These are phyloP conservation scores for Trematocara caparti DNA, from an alignment of 2,797 vertebrate genomes.

Conservation along the genomic window DNA sequence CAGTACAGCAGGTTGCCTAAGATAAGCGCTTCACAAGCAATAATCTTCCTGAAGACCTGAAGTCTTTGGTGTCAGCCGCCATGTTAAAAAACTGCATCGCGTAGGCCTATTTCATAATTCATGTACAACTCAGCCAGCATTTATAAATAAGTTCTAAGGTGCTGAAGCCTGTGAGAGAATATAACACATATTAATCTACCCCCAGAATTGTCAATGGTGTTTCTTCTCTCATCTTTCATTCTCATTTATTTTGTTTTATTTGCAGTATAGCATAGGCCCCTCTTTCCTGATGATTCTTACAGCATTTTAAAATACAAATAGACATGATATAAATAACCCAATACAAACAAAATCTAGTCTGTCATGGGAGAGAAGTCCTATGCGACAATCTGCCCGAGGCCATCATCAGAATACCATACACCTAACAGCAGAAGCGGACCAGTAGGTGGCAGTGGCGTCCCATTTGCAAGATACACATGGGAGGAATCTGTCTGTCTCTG, in stretches of 20 bases:
- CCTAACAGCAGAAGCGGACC: slow-evolving; percentile 39
- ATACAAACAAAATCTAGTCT: slow-evolving; percentile 30
- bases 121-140: slow-evolving; percentile 29
- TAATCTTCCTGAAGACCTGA: slow-evolving; percentile 42
- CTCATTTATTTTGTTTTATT: not conserved
- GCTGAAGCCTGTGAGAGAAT: slow-evolving; percentile 27
- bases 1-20: slow-evolving; percentile 33
- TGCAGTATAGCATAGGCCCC: not conserved
- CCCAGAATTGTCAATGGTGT: slow-evolving; percentile 23
- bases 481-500: slow-evolving; percentile 20
- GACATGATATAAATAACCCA: slow-evolving; percentile 18
- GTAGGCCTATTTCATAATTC: slow-evolving; percentile 40
- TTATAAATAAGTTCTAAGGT: slow-evolving; percentile 33
- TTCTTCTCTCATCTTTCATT: not conserved
- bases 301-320: slow-evolving; percentile 30
- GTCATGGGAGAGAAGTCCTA: slow-evolving; percentile 43
- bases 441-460: slow-evolving; percentile 92
- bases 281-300: not conserved
- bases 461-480: slow-evolving; percentile 60
- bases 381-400: slow-evolving; percentile 53
- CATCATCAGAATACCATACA: slow-evolving; percentile 19
- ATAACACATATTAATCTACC: slow-evolving; percentile 23
- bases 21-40: slow-evolving; percentile 43
- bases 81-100: slow-evolving; percentile 27
- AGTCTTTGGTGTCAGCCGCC: slow-evolving; percentile 43